Percentiles rank a stretch among this genome's conserved stretches.
Conservation (phyloP, 2,888 invertebrate species). For the Ophioninae sp. region DNA sequence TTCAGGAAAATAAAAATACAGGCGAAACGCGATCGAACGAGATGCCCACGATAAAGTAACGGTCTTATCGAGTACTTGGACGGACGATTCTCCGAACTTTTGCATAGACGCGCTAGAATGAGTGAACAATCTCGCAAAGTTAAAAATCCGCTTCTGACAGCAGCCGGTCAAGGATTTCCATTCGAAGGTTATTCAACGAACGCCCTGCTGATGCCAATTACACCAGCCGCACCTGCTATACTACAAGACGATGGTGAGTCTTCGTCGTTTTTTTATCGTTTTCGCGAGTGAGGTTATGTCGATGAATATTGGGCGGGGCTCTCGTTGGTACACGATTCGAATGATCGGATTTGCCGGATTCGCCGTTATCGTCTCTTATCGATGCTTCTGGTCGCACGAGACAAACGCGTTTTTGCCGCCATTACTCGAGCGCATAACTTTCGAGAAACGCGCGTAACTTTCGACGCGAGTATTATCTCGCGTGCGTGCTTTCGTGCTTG, state of each 20-base stretch:
- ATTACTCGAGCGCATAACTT: no score
- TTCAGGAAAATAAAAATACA: background rate
- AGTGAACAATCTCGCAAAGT: slow-evolving; percentile 81
- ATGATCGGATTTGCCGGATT: background rate
- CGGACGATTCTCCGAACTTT: background rate
- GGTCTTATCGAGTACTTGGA: slow-evolving; percentile 50
- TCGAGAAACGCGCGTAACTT: background rate
- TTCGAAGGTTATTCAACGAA: slow-evolving; percentile 89
- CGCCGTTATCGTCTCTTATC: no score
- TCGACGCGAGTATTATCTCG: background rate
- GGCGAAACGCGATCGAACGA: background rate
- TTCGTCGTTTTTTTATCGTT: background rate
- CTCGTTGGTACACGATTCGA: slow-evolving; percentile 10
- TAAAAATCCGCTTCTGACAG: slow-evolving; percentile 88
- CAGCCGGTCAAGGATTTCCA: slow-evolving; percentile 87
- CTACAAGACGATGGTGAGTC: slow-evolving; percentile 78
- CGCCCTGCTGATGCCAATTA: slow-evolving; percentile 87
- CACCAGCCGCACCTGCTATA: slow-evolving; percentile 76
- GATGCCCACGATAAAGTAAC: slow-evolving; percentile 57
- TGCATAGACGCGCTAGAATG: slow-evolving; percentile 66
- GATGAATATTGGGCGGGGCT: slow-evolving; percentile 39
- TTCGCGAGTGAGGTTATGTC: slow-evolving; percentile 21
- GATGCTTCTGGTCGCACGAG: no score
- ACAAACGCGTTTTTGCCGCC: no score
- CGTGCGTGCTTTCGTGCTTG: background rate